Evolutionary conservation across 2,888 invertebrate genomes (phyloP).

Genomic region (Tetanocera ferruginea): DNA sequence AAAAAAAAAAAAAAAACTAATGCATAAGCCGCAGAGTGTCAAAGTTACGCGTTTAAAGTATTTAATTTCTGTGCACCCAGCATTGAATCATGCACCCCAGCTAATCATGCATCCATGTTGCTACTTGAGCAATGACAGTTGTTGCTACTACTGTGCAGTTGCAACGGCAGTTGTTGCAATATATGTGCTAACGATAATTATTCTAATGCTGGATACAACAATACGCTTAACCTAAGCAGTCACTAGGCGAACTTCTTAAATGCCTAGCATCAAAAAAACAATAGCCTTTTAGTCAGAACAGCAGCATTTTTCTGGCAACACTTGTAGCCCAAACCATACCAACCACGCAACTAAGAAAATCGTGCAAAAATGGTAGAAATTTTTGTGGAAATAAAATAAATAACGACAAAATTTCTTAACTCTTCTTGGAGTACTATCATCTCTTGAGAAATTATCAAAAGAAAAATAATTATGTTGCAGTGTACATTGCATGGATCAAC

Average conservation of each 20-base stretch:
- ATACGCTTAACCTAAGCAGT: too few species aligned
- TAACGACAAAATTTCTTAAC: too few species aligned
- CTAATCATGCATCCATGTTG: neutral
- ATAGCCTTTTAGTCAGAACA: neutral
- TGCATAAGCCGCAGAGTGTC: too few species aligned
- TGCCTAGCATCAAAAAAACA: neutral
- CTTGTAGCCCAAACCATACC: too few species aligned
- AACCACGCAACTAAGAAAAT: neutral
- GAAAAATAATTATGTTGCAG: too few species aligned
- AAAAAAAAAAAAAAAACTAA: too few species aligned
- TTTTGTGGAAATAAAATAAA: neutral
- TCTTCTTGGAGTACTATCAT: too few species aligned
- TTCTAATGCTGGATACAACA: constrained; percentile 17
- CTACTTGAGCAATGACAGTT: neutral
- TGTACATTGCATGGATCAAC: too few species aligned
- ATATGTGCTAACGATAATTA: neutral
- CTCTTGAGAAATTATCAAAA: too few species aligned
- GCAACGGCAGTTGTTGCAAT: neutral
- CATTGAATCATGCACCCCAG: neutral
- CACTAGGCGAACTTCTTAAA: too few species aligned
- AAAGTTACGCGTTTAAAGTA: neutral
- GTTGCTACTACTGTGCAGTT: constrained; percentile 6
- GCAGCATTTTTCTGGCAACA: neutral
- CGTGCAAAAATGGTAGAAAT: neutral
- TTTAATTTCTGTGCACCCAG: constrained; percentile 1